phyloP scores from a whole-genome alignment of 2,113 vertebrate species.

The Pandion haliaetus region DNA sequence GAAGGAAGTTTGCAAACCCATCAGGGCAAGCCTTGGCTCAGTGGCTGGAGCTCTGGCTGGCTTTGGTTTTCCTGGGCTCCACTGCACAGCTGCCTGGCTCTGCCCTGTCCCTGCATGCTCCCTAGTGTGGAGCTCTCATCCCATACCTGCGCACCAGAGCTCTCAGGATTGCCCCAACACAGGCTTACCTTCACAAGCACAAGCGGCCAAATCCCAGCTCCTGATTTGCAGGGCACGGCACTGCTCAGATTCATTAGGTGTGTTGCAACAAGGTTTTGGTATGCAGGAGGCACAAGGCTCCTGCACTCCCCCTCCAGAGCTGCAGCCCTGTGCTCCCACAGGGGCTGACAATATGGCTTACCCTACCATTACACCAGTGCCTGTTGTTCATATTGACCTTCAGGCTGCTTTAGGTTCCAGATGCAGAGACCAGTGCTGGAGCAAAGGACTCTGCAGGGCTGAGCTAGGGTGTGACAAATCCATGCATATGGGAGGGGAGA shows the following conservation, averaged over 20 bases:
- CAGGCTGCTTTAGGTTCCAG: background rate
- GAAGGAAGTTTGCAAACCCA: fast-evolving
- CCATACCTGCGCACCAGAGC: fast-evolving
- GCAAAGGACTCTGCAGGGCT: background rate
- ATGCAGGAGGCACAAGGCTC: background rate
- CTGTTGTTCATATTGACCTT: background rate
- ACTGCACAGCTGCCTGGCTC: fast-evolving
- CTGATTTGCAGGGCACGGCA: background rate
- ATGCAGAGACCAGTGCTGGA: background rate
- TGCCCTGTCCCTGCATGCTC: background rate
- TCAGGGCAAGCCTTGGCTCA: background rate
- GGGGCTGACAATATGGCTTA: background rate
- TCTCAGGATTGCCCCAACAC: background rate
- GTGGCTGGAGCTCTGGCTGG: background rate
- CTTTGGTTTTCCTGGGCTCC: background rate
- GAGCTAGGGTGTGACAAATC: background rate
- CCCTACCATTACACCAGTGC: background rate
- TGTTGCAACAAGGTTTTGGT: background rate
- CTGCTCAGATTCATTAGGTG: background rate
- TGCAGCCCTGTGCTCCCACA: background rate
- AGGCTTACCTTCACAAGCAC: background rate
- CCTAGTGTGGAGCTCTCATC: background rate
- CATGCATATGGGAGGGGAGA: fast-evolving
- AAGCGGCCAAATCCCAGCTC: background rate
- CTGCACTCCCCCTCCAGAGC: background rate